These are phyloP conservation scores for Azemiops feae DNA, from an alignment of 2,113 vertebrate genomes.

Conservation along the genomic window DNA sequence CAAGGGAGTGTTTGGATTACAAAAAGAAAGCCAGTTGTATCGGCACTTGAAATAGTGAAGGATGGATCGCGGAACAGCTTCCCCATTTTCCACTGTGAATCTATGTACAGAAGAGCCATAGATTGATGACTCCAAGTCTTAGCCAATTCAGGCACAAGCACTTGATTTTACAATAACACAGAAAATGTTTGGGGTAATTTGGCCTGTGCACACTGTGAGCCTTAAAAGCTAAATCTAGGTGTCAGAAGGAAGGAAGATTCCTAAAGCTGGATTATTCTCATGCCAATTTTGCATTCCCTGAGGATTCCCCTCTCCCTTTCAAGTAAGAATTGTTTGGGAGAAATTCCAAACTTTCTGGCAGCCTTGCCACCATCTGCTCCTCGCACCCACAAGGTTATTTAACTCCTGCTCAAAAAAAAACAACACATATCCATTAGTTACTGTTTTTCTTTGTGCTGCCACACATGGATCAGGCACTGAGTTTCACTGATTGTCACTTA, in stretches of 20 bases:
- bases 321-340: constrained; percentile 1
- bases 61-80: background rate
- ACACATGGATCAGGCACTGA: background rate
- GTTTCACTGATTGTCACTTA: background rate
- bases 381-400: constrained; percentile 2
- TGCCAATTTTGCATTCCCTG: background rate
- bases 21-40: background rate
- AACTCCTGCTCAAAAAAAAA: background rate
- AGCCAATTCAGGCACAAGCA: background rate
- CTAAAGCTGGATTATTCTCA: background rate
- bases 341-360: constrained; percentile 14
- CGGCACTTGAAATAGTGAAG: background rate
- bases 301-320: background rate
- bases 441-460: background rate
- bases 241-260: background rate
- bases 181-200: background rate
- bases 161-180: background rate
- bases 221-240: background rate
- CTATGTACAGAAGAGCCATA: background rate
- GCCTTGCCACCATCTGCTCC: constrained; percentile 22
- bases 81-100: background rate
- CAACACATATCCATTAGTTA: background rate
- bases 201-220: background rate
- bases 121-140: background rate
- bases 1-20: background rate